Evolutionary conservation across 1,140 invertebrate genomes (phyloP), one percentile per base, ranked within the genome.

Genomic region (Drosophila sucinea): DNA sequence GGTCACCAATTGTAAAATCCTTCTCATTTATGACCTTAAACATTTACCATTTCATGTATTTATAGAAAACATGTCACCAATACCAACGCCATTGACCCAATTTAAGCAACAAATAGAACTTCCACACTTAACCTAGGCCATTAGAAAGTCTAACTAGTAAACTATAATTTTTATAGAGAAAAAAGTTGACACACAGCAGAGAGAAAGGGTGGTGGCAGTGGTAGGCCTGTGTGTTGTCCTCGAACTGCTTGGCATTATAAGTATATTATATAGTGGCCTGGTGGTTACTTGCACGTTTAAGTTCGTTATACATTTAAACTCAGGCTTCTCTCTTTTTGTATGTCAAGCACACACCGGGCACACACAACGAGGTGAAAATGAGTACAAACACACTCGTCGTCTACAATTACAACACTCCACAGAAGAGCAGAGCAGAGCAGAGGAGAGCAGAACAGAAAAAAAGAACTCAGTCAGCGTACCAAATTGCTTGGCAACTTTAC

Each of bases 401-500:
- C 77, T 80, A 87, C 84, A 86, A 87, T 89, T 83, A 89, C 84
- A 83, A 70, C 83, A 80, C 73, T 83, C 70, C 62, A 60, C 44
- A 73, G 44, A 60, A 41, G 44, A 62, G 35, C 6, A 35, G 61
- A 56, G 41, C 41, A 67, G 56, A 33, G 58, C 29, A 41, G 56
- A 51, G 10, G 62, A 63, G 55, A 66, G 44, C 23, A 8, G 7
- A 65, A 29, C 25, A 17, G 7, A 68, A 67, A 57, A 63, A 41
- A 56, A 80, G 71, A 72, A 73, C 67, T 70, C 81, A 51, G 44
- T 71, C 60, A 66, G 66, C 67, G 78, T 74, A 80, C 77, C 77
- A 86, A 87, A 87, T 82, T 87, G 84, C 84, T 73, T 60, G 79
- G 77, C 74, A 89, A 89, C 77, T 84, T 90, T 90, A 81, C 87